phyloP scores from a whole-genome alignment of 1,140 invertebrate species.

The Stenopsyche tienmushanensis region DNA sequence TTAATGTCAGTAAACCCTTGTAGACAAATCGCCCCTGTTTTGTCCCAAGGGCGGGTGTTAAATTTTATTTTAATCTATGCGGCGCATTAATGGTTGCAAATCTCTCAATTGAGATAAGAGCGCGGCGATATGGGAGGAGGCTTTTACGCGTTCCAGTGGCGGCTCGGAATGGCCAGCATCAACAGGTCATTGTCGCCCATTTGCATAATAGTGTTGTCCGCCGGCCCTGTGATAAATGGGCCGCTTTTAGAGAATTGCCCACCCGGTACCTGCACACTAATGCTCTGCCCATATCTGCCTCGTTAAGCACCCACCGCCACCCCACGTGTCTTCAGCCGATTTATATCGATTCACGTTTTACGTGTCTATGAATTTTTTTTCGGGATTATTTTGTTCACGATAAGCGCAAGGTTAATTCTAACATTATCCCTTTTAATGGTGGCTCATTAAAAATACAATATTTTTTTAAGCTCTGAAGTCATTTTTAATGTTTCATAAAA shows the following conservation, averaged over 20 bases:
- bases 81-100: neutral
- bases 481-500: too few relatives aligned
- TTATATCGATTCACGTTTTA: too few relatives aligned
- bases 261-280: constrained; percentile 9
- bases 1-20: too few relatives aligned
- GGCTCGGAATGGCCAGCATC: constrained; percentile 12
- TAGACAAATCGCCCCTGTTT: too few relatives aligned
- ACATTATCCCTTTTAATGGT: too few relatives aligned
- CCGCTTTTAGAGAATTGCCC: constrained; percentile 28
- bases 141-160: neutral
- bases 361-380: too few relatives aligned
- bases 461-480: too few relatives aligned
- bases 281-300: neutral
- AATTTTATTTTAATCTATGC: constrained; percentile 5
- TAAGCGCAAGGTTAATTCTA: too few relatives aligned
- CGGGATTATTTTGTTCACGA: too few relatives aligned
- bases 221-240: constrained; percentile 21
- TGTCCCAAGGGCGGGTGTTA: neutral
- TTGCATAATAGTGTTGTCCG: constrained; percentile 30
- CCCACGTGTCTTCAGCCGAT: too few relatives aligned
- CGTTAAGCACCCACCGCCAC: neutral
- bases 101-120: constrained; percentile 23
- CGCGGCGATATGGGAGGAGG: neutral
- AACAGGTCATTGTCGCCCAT: constrained; percentile 31
- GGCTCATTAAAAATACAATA: too few relatives aligned